A percentile compares a stretch with the other conserved stretches of the same genome.
Conservation (phyloP, 1,140 invertebrate genomes). For the Brachionus calyciflorus region DNA sequence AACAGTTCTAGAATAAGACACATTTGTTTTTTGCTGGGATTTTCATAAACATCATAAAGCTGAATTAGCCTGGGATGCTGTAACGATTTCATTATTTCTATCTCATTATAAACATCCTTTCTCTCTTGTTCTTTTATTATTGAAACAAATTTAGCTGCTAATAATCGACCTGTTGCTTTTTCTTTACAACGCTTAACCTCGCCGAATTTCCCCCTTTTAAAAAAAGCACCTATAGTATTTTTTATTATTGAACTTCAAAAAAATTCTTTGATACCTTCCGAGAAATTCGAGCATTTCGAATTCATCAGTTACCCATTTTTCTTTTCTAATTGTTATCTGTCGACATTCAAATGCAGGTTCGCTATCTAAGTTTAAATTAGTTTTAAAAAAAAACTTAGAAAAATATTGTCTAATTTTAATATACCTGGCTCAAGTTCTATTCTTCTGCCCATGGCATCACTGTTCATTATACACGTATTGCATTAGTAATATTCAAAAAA, state of each 20-base stretch:
- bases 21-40: conserved; percentile 75
- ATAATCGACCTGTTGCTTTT: conserved; percentile 71
- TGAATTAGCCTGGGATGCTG: conserved; percentile 90
- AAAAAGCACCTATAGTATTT: conserved; percentile 18
- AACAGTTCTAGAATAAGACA: conserved; percentile 92
- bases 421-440: conserved; percentile 40
- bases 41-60: conserved; percentile 89
- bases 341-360: conserved; percentile 59
- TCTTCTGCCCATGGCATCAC: conserved; percentile 47
- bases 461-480: conserved; percentile 43
- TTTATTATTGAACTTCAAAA: conserved; percentile 43
- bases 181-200: conserved; percentile 88
- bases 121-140: conserved; percentile 73
- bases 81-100: conserved; percentile 89
- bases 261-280: conserved; percentile 62
- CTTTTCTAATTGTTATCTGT: conserved; percentile 57
- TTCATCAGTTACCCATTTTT: conserved; percentile 61
- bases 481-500: conserved; percentile 20
- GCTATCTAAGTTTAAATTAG: conserved; percentile 51
- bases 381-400: not conserved
- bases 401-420: not conserved
- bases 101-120: conserved; percentile 84
- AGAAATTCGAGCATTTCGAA: conserved; percentile 60
- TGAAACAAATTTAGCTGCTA: conserved; percentile 89
- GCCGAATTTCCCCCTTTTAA: conserved; percentile 89